phyloP scores from a whole-genome alignment of 1,140 invertebrate genomes.

The Oncopodura yosiiana region DNA sequence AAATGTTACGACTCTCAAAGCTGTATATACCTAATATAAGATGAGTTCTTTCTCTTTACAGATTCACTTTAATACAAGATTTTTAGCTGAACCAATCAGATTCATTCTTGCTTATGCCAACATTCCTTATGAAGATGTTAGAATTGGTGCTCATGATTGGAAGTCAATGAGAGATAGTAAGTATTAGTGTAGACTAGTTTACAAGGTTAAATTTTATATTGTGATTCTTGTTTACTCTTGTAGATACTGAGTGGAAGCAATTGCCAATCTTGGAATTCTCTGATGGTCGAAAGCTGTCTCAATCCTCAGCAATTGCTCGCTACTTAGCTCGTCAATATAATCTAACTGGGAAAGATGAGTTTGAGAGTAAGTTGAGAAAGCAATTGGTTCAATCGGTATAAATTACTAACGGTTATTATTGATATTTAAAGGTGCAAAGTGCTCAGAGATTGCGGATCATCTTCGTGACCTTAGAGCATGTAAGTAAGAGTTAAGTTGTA shows the following conservation, averaged over 20 bases:
- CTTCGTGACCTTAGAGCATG: no score
- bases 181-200: not conserved
- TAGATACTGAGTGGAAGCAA: not conserved
- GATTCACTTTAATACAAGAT: not conserved
- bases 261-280: slow-evolving; percentile 4
- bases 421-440: no score
- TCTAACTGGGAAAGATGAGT: not conserved
- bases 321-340: slow-evolving; percentile 1
- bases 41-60: no score
- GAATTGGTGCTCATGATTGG: no score
- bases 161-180: no score
- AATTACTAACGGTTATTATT: no score
- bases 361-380: no score
- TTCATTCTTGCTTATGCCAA: not conserved
- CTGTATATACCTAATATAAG: no score
- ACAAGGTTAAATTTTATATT: not conserved
- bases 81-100: not conserved
- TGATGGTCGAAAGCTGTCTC: not conserved
- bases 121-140: not conserved
- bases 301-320: slow-evolving; percentile 1
- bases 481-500: no score
- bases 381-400: no score
- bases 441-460: no score
- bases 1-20: no score
- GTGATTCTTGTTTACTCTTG: not conserved